Percentiles rank a stretch among this genome's conserved stretches.
These are phyloP conservation scores for Nemoura dubitans DNA, from an alignment of 2,888 invertebrate species.

Conservation along the genomic window DNA sequence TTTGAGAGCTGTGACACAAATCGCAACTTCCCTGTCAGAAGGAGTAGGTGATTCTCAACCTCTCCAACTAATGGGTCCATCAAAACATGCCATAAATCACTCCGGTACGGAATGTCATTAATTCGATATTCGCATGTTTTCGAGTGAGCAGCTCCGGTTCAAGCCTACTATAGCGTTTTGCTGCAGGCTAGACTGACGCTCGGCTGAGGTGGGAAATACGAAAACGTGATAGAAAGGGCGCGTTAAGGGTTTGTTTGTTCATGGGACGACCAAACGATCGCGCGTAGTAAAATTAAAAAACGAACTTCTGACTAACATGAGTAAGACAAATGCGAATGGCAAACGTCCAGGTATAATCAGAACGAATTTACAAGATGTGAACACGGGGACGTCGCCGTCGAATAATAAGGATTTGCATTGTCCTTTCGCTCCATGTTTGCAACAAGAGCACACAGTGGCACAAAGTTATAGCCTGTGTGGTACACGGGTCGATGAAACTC, in stretches of 20 bases:
- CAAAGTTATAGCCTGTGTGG: neutral
- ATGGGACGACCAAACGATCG: neutral
- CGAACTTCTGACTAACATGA: neutral
- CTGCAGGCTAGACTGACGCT: neutral
- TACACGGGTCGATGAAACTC: neutral
- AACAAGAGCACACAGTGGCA: neutral
- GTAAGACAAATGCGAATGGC: neutral
- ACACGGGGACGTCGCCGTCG: too few species aligned
- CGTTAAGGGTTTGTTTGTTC: neutral
- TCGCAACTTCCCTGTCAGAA: conserved; percentile 27
- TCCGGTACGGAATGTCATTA: conserved; percentile 43
- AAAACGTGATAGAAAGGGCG: neutral
- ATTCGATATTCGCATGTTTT: conserved; percentile 46
- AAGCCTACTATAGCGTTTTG: neutral
- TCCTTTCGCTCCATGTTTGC: neutral
- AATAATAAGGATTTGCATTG: neutral
- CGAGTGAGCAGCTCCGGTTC: neutral
- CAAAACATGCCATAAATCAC: conserved; percentile 45
- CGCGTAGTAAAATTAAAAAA: neutral
- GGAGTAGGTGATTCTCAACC: conserved; percentile 13
- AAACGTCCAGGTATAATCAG: too few species aligned
- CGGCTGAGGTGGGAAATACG: neutral
- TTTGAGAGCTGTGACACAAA: conserved; percentile 8
- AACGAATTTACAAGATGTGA: too few species aligned
- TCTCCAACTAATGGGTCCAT: conserved; percentile 35